A percentile compares a stretch with the other conserved stretches of the same genome.
Conservation (phyloP, 2,113 vertebrate species). For the Xenopus laevis region DNA sequence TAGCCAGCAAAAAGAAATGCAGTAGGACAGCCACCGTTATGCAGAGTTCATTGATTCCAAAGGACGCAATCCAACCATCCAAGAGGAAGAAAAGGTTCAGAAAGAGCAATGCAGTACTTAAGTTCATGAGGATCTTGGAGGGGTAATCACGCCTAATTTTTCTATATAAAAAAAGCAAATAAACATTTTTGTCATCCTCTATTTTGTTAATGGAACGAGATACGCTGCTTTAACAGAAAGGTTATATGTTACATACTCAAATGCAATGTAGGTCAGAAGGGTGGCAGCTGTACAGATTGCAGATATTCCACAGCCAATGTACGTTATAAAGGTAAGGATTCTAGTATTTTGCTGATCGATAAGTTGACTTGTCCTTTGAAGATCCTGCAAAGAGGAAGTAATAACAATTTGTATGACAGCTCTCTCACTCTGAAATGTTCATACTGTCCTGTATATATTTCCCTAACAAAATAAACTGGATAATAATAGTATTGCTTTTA, state of each 20-base stretch:
- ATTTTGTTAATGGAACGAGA: background rate
- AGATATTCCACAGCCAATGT: constrained; percentile 90
- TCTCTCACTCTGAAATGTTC: too few relatives aligned
- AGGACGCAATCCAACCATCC: constrained; percentile 86
- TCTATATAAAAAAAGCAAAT: constrained; percentile 54
- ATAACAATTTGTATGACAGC: too few relatives aligned
- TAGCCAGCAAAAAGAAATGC: constrained; percentile 90
- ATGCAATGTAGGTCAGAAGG: constrained; percentile 90
- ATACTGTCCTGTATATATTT: too few relatives aligned
- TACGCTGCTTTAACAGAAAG: background rate
- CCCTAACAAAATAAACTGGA: too few relatives aligned
- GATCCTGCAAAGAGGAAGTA: constrained; percentile 67
- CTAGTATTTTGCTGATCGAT: constrained; percentile 70
- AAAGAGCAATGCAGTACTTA: constrained; percentile 85
- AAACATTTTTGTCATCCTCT: background rate
- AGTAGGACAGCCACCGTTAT: constrained; percentile 74
- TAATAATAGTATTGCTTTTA: too few relatives aligned
- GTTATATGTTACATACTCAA: constrained; percentile 79
- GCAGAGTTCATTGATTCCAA: constrained; percentile 72
- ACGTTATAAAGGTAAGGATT: constrained; percentile 87
- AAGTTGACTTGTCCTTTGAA: constrained; percentile 64
- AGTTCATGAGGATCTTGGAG: constrained; percentile 97
- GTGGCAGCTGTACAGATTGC: constrained; percentile 91
- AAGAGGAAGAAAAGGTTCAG: constrained; percentile 89
- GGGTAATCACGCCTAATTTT: constrained; percentile 94